These are phyloP conservation scores for Datnioides undecimradiatus DNA, from an alignment of 2,113 vertebrate genomes.

Conservation along the genomic window DNA sequence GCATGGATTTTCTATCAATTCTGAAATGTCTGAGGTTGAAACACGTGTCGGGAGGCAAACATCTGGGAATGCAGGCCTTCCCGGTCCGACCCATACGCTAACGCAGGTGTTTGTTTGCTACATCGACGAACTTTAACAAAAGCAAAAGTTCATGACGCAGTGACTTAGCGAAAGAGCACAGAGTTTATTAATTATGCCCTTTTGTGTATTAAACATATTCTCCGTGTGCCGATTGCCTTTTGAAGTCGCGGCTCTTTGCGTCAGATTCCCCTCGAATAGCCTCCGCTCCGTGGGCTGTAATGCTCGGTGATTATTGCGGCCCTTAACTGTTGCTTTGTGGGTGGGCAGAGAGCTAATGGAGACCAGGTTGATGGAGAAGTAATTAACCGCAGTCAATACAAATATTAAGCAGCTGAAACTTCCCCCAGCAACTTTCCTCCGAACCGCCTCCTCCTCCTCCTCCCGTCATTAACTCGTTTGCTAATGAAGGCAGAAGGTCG, in stretches of 20 bases:
- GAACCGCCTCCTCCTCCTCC: neutral
- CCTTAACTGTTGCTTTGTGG: constrained; percentile 42
- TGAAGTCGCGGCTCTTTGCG: neutral
- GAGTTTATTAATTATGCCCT: neutral
- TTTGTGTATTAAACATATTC: neutral
- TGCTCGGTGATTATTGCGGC: constrained; percentile 41
- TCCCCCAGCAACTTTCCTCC: constrained; percentile 13
- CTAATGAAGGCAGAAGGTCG: neutral
- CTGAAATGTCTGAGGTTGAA: neutral
- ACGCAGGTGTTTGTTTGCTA: neutral
- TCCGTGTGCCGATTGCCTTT: neutral
- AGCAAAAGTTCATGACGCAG: neutral
- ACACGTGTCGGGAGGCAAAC: neutral
- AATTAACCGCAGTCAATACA: constrained; percentile 61
- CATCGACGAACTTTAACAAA: neutral
- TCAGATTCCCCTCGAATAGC: constrained; percentile 37
- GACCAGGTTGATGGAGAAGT: constrained; percentile 42
- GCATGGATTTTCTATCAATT: constrained; percentile 6
- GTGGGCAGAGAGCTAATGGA: constrained; percentile 53
- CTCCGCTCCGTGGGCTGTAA: constrained; percentile 39
- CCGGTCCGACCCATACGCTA: no score
- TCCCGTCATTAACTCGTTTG: neutral
- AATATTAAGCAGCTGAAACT: constrained; percentile 32
- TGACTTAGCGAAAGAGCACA: neutral
- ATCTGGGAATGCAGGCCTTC: no score